Percentiles rank a stretch among this genome's conserved stretches.
phyloP scores from a whole-genome alignment of 2,797 vertebrate species.

The Myotis planiceps region DNA sequence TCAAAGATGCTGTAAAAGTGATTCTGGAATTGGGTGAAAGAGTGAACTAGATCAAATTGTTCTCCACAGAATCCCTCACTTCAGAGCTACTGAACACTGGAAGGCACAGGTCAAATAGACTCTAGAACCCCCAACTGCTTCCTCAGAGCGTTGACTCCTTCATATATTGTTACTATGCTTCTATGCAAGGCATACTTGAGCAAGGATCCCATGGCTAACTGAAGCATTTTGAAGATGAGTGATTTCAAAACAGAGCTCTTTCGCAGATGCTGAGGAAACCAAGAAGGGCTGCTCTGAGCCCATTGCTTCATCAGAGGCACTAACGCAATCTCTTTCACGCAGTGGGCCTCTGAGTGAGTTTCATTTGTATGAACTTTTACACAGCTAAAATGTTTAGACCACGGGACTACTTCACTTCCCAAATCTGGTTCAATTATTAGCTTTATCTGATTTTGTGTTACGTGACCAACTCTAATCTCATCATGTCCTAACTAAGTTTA shows the following conservation, averaged over 20 bases:
- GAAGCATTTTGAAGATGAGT: not conserved
- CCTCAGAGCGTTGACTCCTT: not conserved
- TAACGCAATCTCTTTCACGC: not conserved
- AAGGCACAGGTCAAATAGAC: not conserved
- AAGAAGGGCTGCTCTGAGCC: not conserved
- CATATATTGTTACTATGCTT: too few species aligned
- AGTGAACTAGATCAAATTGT: not conserved
- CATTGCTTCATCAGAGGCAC: not conserved
- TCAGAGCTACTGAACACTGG: not conserved
- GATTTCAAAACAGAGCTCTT: not conserved
- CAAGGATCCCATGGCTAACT: not conserved
- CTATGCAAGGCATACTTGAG: not conserved
- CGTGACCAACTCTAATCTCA: not conserved
- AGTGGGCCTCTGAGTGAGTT: not conserved
- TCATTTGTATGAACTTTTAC: not conserved
- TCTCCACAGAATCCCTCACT: not conserved
- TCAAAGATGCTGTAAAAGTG: not conserved
- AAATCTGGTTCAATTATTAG: not conserved
- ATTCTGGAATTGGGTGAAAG: not conserved
- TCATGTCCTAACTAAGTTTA: not conserved
- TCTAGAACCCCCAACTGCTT: not conserved
- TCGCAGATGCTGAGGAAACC: not conserved
- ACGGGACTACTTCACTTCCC: not conserved
- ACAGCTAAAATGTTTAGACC: not conserved
- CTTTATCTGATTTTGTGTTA: not conserved